These are phyloP conservation scores for Eidolon dupreanum DNA, from an alignment of 2,797 vertebrate species.

Conservation along the genomic window DNA sequence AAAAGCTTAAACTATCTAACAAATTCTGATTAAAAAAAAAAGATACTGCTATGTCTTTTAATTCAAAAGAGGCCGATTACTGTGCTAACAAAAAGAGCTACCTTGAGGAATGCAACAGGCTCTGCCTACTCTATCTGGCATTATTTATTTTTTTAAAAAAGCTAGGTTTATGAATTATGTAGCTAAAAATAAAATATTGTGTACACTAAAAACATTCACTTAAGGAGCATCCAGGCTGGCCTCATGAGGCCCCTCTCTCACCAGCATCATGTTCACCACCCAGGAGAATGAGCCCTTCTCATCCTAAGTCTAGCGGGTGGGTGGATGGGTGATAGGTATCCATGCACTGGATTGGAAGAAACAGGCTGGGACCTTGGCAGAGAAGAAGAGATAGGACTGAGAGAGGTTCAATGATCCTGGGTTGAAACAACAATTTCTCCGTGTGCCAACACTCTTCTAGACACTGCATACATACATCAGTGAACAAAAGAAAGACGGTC, in stretches of 20 bases:
- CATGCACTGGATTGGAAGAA: background rate
- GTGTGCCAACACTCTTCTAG: background rate
- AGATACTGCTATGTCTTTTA: background rate
- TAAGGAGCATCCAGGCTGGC: background rate
- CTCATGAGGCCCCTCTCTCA: background rate
- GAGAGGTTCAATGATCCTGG: background rate
- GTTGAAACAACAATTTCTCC: background rate
- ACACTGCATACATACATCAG: background rate
- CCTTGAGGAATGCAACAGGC: background rate
- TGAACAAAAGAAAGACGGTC: background rate
- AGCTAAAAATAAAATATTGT: background rate
- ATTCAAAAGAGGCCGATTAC: background rate
- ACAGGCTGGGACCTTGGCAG: background rate
- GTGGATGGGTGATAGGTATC: background rate
- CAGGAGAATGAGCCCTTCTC: background rate
- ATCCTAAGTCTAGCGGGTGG: background rate
- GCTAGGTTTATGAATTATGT: background rate
- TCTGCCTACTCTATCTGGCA: background rate
- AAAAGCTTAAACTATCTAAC: background rate
- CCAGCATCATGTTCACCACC: background rate
- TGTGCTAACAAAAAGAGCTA: background rate
- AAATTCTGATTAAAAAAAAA: conserved; percentile 1
- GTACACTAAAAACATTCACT: background rate
- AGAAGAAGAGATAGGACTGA: background rate
- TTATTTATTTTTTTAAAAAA: background rate